These are phyloP conservation scores for Colletes gigas DNA, from an alignment of 1,140 invertebrate species.

Conservation along the genomic window DNA sequence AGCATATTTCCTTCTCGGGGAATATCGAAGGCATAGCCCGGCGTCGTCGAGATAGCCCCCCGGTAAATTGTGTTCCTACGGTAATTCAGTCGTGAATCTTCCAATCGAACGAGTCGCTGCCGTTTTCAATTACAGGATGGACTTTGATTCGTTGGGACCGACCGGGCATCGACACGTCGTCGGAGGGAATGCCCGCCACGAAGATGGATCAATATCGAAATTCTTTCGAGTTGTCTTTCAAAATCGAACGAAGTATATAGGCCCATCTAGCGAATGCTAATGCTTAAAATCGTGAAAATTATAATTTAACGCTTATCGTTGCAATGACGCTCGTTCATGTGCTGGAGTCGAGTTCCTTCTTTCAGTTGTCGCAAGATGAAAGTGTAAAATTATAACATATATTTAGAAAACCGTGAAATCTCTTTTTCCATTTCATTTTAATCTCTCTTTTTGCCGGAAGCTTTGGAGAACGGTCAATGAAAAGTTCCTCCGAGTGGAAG, in stretches of 20 bases:
- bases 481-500: constrained; percentile 34
- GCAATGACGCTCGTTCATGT: constrained; percentile 30
- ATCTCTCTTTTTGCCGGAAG: background rate
- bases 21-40: constrained; percentile 51
- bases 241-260: no score
- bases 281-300: no score
- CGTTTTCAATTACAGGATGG: constrained; percentile 64
- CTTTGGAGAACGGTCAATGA: constrained; percentile 13
- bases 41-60: constrained; percentile 47
- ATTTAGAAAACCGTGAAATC: no score
- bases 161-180: constrained; percentile 39
- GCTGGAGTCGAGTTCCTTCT: constrained; percentile 26
- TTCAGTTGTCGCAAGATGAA: no score
- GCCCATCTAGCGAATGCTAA: no score
- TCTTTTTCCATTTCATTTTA: no score
- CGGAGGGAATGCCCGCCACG: constrained; percentile 14
- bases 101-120: constrained; percentile 46
- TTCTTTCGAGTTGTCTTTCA: constrained; percentile 51
- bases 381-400: no score
- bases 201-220: constrained; percentile 53
- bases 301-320: no score
- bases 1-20: constrained; percentile 53
- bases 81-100: constrained; percentile 65
- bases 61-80: constrained; percentile 62
- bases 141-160: constrained; percentile 59